Evolutionary conservation across 1,140 invertebrate genomes (phyloP), one percentile per base, ranked within the genome.

Genomic region (Monomorium pharaonis): DNA sequence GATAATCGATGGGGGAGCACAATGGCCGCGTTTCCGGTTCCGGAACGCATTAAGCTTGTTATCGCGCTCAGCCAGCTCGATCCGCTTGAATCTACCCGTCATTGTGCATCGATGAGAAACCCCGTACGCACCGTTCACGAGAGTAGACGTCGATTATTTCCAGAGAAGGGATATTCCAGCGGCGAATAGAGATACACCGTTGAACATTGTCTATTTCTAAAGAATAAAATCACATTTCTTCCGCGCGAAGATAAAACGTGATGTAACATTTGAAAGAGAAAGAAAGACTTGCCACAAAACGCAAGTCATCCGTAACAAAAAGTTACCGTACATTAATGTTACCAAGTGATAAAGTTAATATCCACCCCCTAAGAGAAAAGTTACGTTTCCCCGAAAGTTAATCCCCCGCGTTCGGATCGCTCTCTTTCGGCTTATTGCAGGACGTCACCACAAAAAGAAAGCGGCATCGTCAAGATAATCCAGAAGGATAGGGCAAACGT

Each of bases 31-130:
- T 72, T 87, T 90, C 88, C 88, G 88, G 78, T 89, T 89, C 80
- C 88, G 80, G 74, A 69, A 27, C 60, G 85, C 67, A 87, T 90
- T 90, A 89, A 86, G 88, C 80, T 85, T 76, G 88, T 90, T 90
- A 89, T 90, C 88, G 88, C 88, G 88, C 85, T 87, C 88, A 84
- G 77, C 80, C 88, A 89, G 88, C 85, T 87, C 62, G 88, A 89
- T 84, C 85, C 85, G 60, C 69, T 80, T 33, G 86, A 89, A 89
- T 78, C 86, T 67, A 42, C 78, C 58, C 88, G 84, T 84, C 72
- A 84, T 78, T 89, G 65, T 60, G 51, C 51, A 74, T 63, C 67
- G 74, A 80, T 67, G 75, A 77, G 75, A 78, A 80, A 80, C 51
- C 30, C 84, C 14, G 69, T 49, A 63, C 81, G 81, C 72, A 56